Percentiles rank a stretch among this genome's conserved stretches.
Evolutionary conservation across 2,113 vertebrate genomes (phyloP).

Genomic region (Gobius niger): DNA sequence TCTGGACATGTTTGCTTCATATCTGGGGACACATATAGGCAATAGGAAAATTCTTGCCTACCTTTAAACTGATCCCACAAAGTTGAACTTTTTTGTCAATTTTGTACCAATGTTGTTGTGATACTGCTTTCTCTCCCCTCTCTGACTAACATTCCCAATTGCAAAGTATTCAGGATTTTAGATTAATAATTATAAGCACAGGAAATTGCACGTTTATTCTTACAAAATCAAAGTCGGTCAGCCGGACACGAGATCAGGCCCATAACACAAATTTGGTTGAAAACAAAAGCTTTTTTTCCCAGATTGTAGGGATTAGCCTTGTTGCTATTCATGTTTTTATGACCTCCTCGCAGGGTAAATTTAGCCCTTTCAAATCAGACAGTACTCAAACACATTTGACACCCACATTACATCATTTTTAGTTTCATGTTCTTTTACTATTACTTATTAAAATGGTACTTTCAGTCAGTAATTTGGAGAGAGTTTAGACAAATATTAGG

Average conservation of each 20-base stretch:
- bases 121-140: neutral
- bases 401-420: neutral
- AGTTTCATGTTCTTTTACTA: neutral
- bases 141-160: no score
- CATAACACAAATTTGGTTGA: neutral
- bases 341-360: neutral
- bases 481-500: no score
- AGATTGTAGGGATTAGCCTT: neutral
- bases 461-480: no score
- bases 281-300: conserved; percentile 2
- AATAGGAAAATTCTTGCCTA: no score
- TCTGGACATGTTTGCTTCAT: no score
- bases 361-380: conserved; percentile 6
- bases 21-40: no score
- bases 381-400: neutral
- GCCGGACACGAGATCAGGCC: neutral
- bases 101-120: neutral
- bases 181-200: neutral
- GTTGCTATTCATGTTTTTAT: conserved; percentile 2
- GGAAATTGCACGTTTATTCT: neutral
- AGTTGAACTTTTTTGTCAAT: neutral
- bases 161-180: neutral
- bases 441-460: neutral
- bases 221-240: neutral
- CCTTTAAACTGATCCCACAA: no score